Conservation (phyloP, 2,113 vertebrate genomes). For the Psephotus haematonotus region DNA sequence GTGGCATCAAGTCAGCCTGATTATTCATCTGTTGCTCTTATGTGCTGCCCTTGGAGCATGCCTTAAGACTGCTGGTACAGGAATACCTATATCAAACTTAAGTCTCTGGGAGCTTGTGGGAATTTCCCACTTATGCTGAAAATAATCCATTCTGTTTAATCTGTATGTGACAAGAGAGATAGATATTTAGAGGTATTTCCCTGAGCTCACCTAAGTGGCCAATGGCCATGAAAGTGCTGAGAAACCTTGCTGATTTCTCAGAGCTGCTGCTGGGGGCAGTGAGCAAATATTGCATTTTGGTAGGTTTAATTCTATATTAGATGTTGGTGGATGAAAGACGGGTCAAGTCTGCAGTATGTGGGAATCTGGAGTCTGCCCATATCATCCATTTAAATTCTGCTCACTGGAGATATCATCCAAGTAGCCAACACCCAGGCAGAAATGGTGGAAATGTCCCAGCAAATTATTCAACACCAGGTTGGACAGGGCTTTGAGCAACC, state of each 20-base stretch:
- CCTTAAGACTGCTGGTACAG: background rate
- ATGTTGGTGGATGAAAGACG: background rate
- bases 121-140: background rate
- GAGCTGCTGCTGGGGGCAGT: background rate
- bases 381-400: background rate
- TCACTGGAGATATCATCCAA: background rate
- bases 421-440: background rate
- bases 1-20: background rate
- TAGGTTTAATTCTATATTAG: background rate
- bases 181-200: background rate
- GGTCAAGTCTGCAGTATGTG: fast-evolving
- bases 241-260: background rate
- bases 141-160: background rate
- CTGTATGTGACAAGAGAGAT: background rate
- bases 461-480: background rate
- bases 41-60: background rate
- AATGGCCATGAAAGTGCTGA: background rate
- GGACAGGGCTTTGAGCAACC: background rate
- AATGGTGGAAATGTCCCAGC: background rate
- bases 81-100: background rate
- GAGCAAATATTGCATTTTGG: background rate
- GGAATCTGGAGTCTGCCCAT: background rate
- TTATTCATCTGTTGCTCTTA: background rate
- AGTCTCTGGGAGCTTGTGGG: background rate
- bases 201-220: background rate